Percentiles rank a stretch among this genome's conserved stretches.
Conservation (phyloP, 1,140 invertebrate species). For the Augochlora pura region DNA sequence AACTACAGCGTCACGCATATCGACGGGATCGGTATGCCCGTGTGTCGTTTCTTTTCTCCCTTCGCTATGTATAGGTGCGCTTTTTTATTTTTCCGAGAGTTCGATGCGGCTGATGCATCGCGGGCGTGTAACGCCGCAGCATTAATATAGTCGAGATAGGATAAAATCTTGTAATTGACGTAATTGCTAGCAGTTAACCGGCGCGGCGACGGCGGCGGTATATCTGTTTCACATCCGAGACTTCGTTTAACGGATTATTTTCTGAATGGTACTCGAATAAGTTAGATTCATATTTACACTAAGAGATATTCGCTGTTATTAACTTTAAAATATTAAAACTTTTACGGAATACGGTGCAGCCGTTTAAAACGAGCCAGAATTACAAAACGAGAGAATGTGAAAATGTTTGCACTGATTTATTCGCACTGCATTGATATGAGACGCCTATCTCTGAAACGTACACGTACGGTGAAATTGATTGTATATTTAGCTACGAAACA, state of each 20-base stretch:
- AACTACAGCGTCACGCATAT: background rate
- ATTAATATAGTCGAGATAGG: background rate
- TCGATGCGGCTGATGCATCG: background rate
- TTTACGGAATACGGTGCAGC: too few relatives aligned
- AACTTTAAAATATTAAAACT: too few relatives aligned
- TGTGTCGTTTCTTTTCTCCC: background rate
- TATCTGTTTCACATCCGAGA: background rate
- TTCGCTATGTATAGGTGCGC: background rate
- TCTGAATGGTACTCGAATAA: background rate
- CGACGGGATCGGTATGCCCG: background rate
- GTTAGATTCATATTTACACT: background rate
- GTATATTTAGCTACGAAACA: too few relatives aligned
- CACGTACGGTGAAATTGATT: too few relatives aligned
- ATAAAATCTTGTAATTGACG: conserved; percentile 1
- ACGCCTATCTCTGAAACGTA: too few relatives aligned
- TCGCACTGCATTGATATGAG: too few relatives aligned
- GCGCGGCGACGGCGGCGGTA: background rate
- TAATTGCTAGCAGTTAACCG: background rate
- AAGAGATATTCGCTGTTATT: too few relatives aligned
- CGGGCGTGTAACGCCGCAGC: background rate
- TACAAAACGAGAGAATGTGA: too few relatives aligned
- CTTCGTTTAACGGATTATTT: background rate
- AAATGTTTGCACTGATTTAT: too few relatives aligned
- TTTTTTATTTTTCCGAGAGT: background rate
- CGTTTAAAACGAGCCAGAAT: too few relatives aligned